Conservation (phyloP, 2,113 vertebrate species). For the Psittacula cyanocephala region DNA sequence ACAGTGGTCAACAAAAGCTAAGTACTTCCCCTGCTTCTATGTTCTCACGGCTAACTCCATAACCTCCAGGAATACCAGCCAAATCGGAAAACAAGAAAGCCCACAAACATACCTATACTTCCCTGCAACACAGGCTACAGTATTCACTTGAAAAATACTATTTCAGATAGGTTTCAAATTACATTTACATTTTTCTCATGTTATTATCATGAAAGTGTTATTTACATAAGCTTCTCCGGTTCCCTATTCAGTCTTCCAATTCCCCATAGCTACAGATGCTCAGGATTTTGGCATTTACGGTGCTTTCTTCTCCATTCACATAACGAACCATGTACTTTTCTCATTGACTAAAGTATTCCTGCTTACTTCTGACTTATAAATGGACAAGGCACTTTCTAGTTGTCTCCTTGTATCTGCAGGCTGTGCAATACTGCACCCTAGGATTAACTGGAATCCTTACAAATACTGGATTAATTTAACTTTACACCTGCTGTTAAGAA, state of each 20-base stretch:
- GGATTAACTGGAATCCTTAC: not conserved
- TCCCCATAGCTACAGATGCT: not conserved
- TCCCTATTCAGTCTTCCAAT: not conserved
- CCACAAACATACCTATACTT: not conserved
- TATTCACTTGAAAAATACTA: not conserved
- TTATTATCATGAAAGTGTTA: not conserved
- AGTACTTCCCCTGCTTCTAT: not conserved
- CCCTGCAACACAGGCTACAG: not conserved
- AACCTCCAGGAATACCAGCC: not conserved
- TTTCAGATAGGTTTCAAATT: not conserved
- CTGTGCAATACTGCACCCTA: not conserved
- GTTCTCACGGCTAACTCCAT: not conserved
- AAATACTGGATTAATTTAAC: not conserved
- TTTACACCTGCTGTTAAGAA: not conserved
- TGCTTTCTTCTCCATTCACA: not conserved
- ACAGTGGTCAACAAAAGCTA: not conserved
- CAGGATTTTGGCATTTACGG: not conserved
- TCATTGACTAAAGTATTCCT: not conserved
- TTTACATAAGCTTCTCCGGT: not conserved
- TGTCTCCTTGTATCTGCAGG: not conserved
- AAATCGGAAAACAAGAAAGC: not conserved
- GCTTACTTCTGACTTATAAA: not conserved
- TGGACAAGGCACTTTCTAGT: not conserved
- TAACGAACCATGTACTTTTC: not conserved
- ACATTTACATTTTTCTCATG: not conserved